Evolutionary conservation across 1,140 invertebrate genomes (phyloP), one percentile per base, ranked within the genome.

Genomic region (Drosophila sp.): DNA sequence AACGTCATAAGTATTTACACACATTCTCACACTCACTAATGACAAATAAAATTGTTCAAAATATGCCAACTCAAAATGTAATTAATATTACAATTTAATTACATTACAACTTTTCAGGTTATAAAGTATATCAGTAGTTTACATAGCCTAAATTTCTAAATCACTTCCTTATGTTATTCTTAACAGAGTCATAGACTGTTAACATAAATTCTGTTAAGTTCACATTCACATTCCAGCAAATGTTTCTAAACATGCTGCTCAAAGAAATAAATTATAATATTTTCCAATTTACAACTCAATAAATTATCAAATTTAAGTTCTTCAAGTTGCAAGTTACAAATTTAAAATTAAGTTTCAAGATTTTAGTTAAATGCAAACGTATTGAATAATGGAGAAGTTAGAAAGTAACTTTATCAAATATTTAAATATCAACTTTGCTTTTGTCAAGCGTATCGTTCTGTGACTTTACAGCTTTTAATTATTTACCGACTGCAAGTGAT

Each of bases 1-100:
- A 64, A 56, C 64, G 50, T 46, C 61, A 71, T 46, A 50, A 43
- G 25, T 36, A 14, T 32, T 32, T 21, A 38, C 34, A 40, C 48
- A 43, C 11, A 18, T 59, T 58, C 32, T 29, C 32, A 43, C 29
- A 13, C 14, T 29, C 27, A 13, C 36, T 38, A 13, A 38, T 13
- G 46, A 32, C 46, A 29, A 14, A 7, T 14, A 25, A 41, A 32
- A 25, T 34, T 32, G 21, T 51, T 40, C 18, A 18, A 51, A 50
- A 34, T 27, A 21, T 34, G 27, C n/a, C 29, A 18, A 32, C 46
- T 41, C 8, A 2, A 53, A 16, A 57, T 27, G 40, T 36, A 41
- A 57, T 46, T 50, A 53, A 29, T 14, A 50, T 32, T 50, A 32
- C 25, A 50, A 32, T 32, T 50, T 25, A 7, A 27, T n/a, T 27